Percentiles rank a stretch among this genome's conserved stretches.
phyloP scores from a whole-genome alignment of 1,140 invertebrate genomes.

The Oncopodura yosiiana region DNA sequence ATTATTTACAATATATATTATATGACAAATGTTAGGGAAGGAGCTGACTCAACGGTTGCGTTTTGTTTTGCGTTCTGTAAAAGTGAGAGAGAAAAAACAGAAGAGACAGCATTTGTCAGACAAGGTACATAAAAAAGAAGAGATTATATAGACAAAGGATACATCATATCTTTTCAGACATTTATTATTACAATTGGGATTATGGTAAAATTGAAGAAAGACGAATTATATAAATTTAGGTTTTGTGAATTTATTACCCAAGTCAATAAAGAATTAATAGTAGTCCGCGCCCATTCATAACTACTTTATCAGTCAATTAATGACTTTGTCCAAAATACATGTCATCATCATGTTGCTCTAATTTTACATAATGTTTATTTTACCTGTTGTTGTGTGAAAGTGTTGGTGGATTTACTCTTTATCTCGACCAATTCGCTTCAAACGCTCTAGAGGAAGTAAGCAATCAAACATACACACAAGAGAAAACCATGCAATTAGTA shows the following conservation, averaged over 20 bases:
- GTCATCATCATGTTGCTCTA: too few relatives aligned
- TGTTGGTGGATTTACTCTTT: too few relatives aligned
- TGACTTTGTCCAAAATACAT: too few relatives aligned
- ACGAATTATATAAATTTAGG: too few relatives aligned
- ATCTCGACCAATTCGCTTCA: constrained; percentile 31
- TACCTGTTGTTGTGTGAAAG: too few relatives aligned
- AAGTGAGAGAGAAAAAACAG: constrained; percentile 5
- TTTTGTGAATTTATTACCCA: too few relatives aligned
- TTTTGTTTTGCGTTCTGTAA: constrained; percentile 35
- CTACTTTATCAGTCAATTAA: too few relatives aligned
- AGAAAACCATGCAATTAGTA: constrained; percentile 19
- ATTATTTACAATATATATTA: neutral
- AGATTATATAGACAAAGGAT: neutral
- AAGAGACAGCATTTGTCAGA: constrained; percentile 9
- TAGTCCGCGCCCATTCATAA: too few relatives aligned
- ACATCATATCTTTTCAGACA: neutral
- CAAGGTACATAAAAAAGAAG: neutral
- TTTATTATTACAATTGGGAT: too few relatives aligned
- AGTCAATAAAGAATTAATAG: too few relatives aligned
- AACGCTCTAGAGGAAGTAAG: constrained; percentile 30
- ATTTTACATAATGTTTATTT: too few relatives aligned
- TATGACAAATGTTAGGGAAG: neutral
- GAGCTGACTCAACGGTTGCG: neutral
- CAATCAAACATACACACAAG: constrained; percentile 16
- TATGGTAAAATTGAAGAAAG: too few relatives aligned